Conservation (phyloP, 2,888 invertebrate genomes). For the Crocallis elinguaria region DNA sequence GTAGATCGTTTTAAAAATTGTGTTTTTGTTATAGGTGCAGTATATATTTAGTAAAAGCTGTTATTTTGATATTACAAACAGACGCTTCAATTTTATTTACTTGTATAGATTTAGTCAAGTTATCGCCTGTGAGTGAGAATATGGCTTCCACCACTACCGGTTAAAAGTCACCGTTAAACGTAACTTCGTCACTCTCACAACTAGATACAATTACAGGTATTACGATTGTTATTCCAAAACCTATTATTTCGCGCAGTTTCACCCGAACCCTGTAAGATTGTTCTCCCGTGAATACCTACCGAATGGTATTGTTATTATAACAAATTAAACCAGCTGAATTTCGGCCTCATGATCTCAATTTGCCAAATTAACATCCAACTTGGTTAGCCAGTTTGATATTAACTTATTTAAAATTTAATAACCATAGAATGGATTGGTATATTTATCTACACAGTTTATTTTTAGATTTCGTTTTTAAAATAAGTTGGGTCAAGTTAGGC, state of each 20-base stretch:
- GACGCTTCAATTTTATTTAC: too few species aligned
- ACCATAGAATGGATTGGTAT: slow-evolving; percentile 18
- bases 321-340: slow-evolving; percentile 36
- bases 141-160: too few species aligned
- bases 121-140: too few species aligned
- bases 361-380: slow-evolving; percentile 40
- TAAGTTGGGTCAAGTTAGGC: too few species aligned
- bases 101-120: too few species aligned
- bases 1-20: too few species aligned
- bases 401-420: slow-evolving; percentile 34
- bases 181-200: slow-evolving; percentile 3
- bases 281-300: slow-evolving; percentile 26
- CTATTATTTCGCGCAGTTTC: slow-evolving; percentile 47
- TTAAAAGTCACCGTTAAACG: too few species aligned
- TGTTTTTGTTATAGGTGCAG: too few species aligned
- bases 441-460: too few species aligned
- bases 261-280: slow-evolving; percentile 27
- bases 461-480: background rate
- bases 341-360: slow-evolving; percentile 38
- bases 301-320: slow-evolving; percentile 39
- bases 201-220: slow-evolving; percentile 22
- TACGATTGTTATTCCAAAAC: slow-evolving; percentile 21
- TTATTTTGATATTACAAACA: too few species aligned
- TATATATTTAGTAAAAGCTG: too few species aligned
- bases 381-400: slow-evolving; percentile 32